These are phyloP conservation scores for Drosophila kepulauana DNA, from an alignment of 1,140 invertebrate species.

Conservation along the genomic window DNA sequence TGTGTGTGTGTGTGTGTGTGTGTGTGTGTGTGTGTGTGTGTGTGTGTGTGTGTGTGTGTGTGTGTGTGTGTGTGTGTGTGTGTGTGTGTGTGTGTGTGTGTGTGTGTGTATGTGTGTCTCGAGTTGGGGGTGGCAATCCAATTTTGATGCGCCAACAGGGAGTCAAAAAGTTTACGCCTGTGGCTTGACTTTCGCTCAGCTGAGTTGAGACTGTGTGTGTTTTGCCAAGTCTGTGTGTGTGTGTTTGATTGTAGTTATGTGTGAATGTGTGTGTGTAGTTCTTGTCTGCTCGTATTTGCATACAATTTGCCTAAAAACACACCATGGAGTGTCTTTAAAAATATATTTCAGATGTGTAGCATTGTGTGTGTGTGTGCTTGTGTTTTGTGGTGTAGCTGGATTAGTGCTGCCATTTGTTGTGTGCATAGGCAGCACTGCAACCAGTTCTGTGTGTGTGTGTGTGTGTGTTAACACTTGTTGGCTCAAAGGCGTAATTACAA, in stretches of 20 bases:
- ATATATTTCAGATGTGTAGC: slow-evolving; percentile 72
- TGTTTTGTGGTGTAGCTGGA: slow-evolving; percentile 33
- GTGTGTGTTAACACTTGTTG: slow-evolving; percentile 74
- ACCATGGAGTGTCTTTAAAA: slow-evolving; percentile 78
- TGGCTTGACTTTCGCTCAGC: slow-evolving; percentile 53
- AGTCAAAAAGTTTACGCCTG: slow-evolving; percentile 45
- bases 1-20: not conserved
- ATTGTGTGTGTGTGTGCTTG: slow-evolving; percentile 3
- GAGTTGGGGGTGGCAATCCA: slow-evolving; percentile 69
- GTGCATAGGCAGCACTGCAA: slow-evolving; percentile 7
- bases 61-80: not conserved
- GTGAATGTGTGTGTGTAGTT: slow-evolving; percentile 16
- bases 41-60: not conserved
- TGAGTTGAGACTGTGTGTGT: no score
- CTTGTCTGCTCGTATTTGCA: slow-evolving; percentile 69
- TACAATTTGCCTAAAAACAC: slow-evolving; percentile 84
- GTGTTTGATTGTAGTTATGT: not conserved
- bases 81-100: not conserved
- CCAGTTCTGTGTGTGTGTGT: slow-evolving; percentile 1
- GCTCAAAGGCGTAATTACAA: slow-evolving; percentile 81
- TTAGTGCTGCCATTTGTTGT: slow-evolving; percentile 22
- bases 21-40: not conserved
- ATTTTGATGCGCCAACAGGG: slow-evolving; percentile 67
- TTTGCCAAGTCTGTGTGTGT: no score
- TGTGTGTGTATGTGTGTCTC: not conserved